Evolutionary conservation across 2,113 vertebrate species (phyloP), one percentile per base, ranked within the genome.

Genomic region (Nannobrachium achirus): DNA sequence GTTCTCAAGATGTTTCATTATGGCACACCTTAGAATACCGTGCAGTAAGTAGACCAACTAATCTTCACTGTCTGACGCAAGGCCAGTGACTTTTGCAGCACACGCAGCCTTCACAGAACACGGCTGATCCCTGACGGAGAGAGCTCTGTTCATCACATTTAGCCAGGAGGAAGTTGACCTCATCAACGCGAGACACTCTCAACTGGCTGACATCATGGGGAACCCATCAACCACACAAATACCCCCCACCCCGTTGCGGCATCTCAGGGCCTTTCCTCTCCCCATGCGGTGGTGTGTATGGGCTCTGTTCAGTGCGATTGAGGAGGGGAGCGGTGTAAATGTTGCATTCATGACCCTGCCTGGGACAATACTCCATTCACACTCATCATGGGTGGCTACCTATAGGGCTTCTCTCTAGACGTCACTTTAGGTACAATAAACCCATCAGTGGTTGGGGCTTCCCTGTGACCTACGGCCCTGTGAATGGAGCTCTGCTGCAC

Each of bases 121-220:
- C 4, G n/a, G 39, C 40, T 9, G 56, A 65, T 46, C 42, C 44
- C 44, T 41, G 33, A 49, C 51, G n/a, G 62, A 64, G 62, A 64
- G 18, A 19, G 73, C 69, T 80, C 58, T 81, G 25, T 77, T 83
- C 69, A 61, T 83, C 69, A 61, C 18, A 67, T 80, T 84, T 81
- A 78, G 46, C 60, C 71, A 41, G 18, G 20, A 88, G 78, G 87
- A 81, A 81, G 80, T 66, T 87, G 85, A 88, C 75, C 80, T 88
- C 85, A 86, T 87, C 81, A 76, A 71, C 75, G 78, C 49, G 65
- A 86, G 70, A 79, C n/a, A 73, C 51, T 10, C 38, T 82, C 78
- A 82, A 68, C 83, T 72, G 77, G 68, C 46, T 84, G 68, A 90
- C 81, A 79, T 88, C 85, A 83, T 62, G 48, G 73, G 60, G 59